Conservation (phyloP, 2,888 invertebrate genomes). For the Pandemis heparana region DNA sequence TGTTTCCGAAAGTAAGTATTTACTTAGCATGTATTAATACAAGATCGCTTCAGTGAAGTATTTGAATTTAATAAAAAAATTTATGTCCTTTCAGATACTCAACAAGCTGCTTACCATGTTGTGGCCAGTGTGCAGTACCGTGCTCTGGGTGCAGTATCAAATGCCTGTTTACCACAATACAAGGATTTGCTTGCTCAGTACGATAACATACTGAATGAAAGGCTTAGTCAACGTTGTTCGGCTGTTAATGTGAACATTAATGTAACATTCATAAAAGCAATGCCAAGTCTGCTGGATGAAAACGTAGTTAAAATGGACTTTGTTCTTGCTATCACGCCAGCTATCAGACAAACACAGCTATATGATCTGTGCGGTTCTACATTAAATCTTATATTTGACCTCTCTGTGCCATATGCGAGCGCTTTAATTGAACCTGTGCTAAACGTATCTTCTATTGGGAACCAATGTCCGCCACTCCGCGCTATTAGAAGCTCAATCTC, state of each 20-base stretch:
- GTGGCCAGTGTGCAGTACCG: conserved; percentile 94
- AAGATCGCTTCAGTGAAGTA: neutral
- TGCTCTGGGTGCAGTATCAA: conserved; percentile 95
- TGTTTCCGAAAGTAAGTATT: conserved; percentile 93
- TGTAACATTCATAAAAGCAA: conserved; percentile 94
- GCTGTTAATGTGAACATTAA: conserved; percentile 98
- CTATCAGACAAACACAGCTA: conserved; percentile 94
- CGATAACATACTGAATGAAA: conserved; percentile 91
- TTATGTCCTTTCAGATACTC: conserved; percentile 88
- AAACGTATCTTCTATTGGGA: conserved; percentile 95
- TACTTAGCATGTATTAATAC: conserved; percentile 5
- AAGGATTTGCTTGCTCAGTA: conserved; percentile 93
- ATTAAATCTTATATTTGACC: conserved; percentile 95
- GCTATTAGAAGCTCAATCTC: conserved; percentile 93
- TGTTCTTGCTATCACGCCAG: conserved; percentile 94
- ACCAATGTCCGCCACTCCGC: conserved; percentile 96
- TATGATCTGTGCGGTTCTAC: conserved; percentile 98
- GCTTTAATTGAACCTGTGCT: conserved; percentile 95
- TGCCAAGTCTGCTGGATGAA: conserved; percentile 92
- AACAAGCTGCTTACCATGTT: conserved; percentile 97
- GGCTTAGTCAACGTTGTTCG: conserved; percentile 96
- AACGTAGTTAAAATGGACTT: conserved; percentile 96
- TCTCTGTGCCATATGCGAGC: conserved; percentile 96
- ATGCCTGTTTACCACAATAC: conserved; percentile 93
- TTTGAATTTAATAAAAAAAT: neutral